A percentile compares a stretch with the other conserved stretches of the same genome.
phyloP scores from a whole-genome alignment of 2,113 vertebrate genomes.

The Limnothrissa miodon region DNA sequence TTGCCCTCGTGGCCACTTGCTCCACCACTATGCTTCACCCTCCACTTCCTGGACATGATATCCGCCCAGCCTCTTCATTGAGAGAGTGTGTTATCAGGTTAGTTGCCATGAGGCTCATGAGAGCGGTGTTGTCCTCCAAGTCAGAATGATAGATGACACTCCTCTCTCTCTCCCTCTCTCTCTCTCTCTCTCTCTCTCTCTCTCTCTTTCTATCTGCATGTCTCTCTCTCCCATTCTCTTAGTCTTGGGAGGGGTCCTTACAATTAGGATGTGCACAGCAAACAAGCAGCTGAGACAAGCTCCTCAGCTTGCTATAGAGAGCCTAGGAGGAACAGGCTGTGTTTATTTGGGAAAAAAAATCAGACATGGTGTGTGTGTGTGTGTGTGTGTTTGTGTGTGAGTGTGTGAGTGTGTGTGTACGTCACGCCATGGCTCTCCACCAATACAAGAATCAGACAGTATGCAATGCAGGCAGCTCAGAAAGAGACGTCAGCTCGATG shows the following conservation, averaged over 20 bases:
- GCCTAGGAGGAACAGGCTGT: neutral
- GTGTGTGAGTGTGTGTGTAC: conserved; percentile 37
- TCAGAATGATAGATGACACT: conserved; percentile 10
- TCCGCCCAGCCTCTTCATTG: neutral
- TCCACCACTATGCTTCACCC: neutral
- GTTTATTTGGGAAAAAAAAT: neutral
- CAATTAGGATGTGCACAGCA: neutral
- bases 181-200: neutral
- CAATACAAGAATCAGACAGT: conserved; percentile 20
- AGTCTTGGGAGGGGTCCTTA: neutral
- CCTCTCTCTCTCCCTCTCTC: neutral
- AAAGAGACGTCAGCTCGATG: conserved; percentile 42
- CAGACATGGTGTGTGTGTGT: neutral
- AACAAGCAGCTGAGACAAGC: neutral
- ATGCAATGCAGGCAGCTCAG: conserved; percentile 31
- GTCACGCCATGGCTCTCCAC: no score
- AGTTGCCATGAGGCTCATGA: conserved; percentile 2
- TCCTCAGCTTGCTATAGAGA: neutral
- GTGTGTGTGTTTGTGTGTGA: conserved; percentile 38
- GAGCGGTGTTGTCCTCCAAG: neutral
- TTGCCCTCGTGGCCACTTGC: neutral
- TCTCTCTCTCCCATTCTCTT: neutral
- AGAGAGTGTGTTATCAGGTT: conserved; percentile 13
- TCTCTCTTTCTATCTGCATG: neutral
- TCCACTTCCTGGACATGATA: neutral